Percentiles rank a stretch among this genome's conserved stretches.
Conservation (phyloP, 2,888 invertebrate genomes). For the Arrhopalites spinosus region DNA sequence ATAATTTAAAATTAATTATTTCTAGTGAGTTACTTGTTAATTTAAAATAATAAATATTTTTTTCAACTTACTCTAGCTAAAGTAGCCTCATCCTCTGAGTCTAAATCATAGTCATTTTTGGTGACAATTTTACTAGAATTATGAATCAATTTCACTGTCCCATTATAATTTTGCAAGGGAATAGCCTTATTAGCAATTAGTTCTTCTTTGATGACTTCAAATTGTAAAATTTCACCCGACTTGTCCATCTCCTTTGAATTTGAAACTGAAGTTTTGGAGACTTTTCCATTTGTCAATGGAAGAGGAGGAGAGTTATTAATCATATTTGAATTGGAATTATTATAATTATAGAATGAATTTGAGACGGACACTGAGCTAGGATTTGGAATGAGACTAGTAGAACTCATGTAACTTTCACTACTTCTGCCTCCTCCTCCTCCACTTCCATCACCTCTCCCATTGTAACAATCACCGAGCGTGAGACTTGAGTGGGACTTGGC, state of each 20-base stretch:
- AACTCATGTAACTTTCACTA: background rate
- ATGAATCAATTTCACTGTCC: background rate
- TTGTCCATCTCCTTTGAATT: too few relatives aligned
- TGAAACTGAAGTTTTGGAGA: too few relatives aligned
- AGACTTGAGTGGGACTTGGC: constrained; percentile 16
- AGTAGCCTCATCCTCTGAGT: constrained; percentile 52
- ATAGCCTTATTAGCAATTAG: background rate
- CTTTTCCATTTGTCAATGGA: background rate
- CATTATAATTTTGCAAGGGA: too few relatives aligned
- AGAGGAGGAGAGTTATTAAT: background rate
- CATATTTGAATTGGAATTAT: background rate
- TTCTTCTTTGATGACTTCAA: constrained; percentile 23
- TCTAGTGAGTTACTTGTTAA: too few relatives aligned
- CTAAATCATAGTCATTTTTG: constrained; percentile 19
- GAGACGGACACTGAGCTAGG: too few relatives aligned
- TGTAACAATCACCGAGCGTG: background rate
- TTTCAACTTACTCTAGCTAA: constrained; percentile 55
- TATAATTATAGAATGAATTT: too few relatives aligned
- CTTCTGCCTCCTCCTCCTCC: too few relatives aligned
- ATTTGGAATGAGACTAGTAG: background rate
- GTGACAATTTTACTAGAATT: background rate
- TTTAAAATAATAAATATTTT: too few relatives aligned
- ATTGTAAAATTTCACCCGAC: background rate
- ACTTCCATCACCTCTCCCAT: too few relatives aligned
- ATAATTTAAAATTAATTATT: too few relatives aligned